These are phyloP conservation scores for Subanguina moxae DNA, from an alignment of 1,140 invertebrate species.

Conservation along the genomic window DNA sequence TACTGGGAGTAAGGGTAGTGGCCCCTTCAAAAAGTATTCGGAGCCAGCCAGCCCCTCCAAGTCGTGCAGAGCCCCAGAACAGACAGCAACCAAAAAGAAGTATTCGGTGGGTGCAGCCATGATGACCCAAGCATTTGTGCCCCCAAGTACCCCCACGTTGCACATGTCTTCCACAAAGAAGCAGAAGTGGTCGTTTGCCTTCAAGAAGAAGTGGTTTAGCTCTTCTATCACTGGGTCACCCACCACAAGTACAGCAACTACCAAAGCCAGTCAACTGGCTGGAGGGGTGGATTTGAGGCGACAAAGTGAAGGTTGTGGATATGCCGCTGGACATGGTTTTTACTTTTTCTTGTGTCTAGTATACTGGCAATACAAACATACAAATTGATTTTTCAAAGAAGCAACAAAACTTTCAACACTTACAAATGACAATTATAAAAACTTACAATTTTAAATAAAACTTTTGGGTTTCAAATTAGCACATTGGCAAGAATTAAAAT, in stretches of 20 bases:
- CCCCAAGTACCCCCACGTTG: neutral
- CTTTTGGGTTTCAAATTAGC: too few relatives aligned
- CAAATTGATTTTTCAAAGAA: too few relatives aligned
- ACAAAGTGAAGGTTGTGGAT: neutral
- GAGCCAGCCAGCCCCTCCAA: too few relatives aligned
- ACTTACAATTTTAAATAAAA: too few relatives aligned
- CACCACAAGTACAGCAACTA: neutral
- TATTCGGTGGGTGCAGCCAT: neutral
- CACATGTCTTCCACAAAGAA: slow-evolving; percentile 2
- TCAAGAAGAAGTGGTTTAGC: slow-evolving; percentile 13
- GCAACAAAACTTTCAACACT: too few relatives aligned
- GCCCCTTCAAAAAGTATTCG: too few relatives aligned
- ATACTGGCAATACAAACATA: too few relatives aligned
- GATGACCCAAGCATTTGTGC: neutral
- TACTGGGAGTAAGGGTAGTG: neutral
- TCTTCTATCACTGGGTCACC: neutral
- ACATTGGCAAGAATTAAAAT: too few relatives aligned
- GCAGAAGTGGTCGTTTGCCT: slow-evolving; percentile 15
- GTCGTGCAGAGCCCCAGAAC: too few relatives aligned
- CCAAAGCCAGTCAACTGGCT: neutral
- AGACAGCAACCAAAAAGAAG: neutral
- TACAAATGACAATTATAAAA: too few relatives aligned
- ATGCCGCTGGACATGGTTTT: too few relatives aligned
- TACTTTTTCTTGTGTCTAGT: too few relatives aligned
- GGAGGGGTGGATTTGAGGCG: neutral